These are phyloP conservation scores for Coptodon bakossiorum DNA, from an alignment of 2,113 vertebrate species.

Conservation along the genomic window DNA sequence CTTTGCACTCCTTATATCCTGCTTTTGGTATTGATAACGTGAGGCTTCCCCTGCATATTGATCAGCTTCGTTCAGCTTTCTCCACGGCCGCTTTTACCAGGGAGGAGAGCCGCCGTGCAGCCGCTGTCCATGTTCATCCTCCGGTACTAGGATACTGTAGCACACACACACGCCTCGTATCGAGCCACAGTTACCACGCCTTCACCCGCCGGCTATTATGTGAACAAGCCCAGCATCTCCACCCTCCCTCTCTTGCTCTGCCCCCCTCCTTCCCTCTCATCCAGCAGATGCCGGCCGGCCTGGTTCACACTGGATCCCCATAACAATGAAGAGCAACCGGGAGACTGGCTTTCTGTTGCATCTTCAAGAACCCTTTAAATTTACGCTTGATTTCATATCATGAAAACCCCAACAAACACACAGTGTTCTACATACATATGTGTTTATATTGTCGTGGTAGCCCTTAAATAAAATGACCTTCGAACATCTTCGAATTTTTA, in stretches of 20 bases:
- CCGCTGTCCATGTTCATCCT: slow-evolving; percentile 46
- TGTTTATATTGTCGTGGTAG: not conserved
- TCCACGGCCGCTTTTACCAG: slow-evolving; percentile 3
- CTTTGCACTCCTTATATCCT: slow-evolving; percentile 41
- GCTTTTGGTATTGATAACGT: slow-evolving; percentile 3
- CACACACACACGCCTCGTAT: slow-evolving; percentile 41
- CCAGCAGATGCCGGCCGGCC: slow-evolving; percentile 58
- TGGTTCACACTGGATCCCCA: slow-evolving; percentile 29
- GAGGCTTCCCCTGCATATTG: slow-evolving; percentile 18
- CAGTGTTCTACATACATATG: not conserved
- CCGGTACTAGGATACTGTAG: slow-evolving; percentile 23
- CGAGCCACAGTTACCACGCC: slow-evolving; percentile 68
- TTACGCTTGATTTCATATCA: not conserved
- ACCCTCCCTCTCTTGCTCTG: not conserved
- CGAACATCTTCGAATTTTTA: not conserved
- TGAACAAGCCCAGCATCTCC: slow-evolving; percentile 50
- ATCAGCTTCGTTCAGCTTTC: slow-evolving; percentile 33
- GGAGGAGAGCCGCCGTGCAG: slow-evolving; percentile 34
- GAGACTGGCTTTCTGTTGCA: not conserved
- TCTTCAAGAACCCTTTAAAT: not conserved
- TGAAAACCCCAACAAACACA: not conserved
- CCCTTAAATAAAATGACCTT: not conserved
- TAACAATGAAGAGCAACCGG: slow-evolving; percentile 10
- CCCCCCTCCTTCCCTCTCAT: slow-evolving; percentile 15
- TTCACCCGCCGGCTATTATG: slow-evolving; percentile 70